Conservation (phyloP, 2,797 vertebrate species). For the Acipenser oxyrinchus region DNA sequence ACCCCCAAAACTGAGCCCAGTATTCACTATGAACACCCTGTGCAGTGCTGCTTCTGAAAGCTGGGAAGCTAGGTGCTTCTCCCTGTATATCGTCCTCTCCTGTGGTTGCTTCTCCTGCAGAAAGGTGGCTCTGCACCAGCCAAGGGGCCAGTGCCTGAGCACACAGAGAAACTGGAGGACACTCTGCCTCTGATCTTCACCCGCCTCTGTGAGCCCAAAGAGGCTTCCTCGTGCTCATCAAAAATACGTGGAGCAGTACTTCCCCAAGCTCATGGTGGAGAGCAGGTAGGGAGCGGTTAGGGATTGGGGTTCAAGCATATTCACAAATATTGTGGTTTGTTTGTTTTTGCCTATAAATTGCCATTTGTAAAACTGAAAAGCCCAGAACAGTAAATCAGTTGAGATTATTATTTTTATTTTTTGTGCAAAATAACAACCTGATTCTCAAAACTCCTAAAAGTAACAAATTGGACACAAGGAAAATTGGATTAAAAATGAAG, state of each 20-base stretch:
- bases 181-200: constrained; percentile 91
- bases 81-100: not conserved
- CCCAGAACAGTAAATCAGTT: no score
- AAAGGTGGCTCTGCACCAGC: constrained; percentile 34
- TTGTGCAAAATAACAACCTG: no score
- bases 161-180: constrained; percentile 79
- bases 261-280: constrained; percentile 83
- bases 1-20: not conserved
- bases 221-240: constrained; percentile 93
- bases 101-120: constrained; percentile 37
- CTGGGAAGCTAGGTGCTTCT: not conserved
- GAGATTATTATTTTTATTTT: no score
- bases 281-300: constrained; percentile 56
- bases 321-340: no score
- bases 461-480: no score
- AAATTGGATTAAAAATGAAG: no score
- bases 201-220: constrained; percentile 93
- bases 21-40: not conserved
- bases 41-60: not conserved
- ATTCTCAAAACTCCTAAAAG: no score
- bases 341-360: no score
- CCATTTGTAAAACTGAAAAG: no score
- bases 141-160: constrained; percentile 42
- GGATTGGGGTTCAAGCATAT: no score
- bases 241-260: constrained; percentile 95